Percentiles rank a stretch among this genome's conserved stretches.
Evolutionary conservation across 2,797 vertebrate genomes (phyloP).

Genomic region (Botia almorhae): DNA sequence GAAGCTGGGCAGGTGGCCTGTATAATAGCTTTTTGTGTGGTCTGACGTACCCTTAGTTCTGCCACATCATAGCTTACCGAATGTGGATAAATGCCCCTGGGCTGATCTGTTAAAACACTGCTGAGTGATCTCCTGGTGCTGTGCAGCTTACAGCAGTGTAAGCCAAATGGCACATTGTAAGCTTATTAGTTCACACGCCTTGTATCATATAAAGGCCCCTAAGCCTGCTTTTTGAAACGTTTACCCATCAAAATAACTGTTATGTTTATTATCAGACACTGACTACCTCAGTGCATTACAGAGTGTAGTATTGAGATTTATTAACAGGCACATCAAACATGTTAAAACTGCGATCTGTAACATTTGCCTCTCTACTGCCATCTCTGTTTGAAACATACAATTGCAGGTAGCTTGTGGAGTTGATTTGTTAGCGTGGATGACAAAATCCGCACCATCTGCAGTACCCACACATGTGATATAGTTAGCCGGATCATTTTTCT

Average conservation of each 20-base stretch:
- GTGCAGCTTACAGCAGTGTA: conserved; percentile 53
- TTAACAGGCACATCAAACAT: not conserved
- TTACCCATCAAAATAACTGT: conserved; percentile 55
- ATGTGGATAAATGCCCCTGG: conserved; percentile 46
- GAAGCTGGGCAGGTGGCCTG: not conserved
- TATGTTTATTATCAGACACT: conserved; percentile 53
- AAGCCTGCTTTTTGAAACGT: conserved; percentile 59
- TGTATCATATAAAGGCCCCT: conserved; percentile 49
- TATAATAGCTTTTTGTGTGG: conserved; percentile 35
- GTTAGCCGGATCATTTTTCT: no score
- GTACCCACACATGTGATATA: no score
- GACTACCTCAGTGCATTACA: conserved; percentile 25
- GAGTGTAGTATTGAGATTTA: conserved; percentile 6
- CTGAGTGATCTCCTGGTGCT: conserved; percentile 46
- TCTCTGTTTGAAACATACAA: not conserved
- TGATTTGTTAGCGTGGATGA: not conserved
- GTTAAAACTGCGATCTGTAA: no score
- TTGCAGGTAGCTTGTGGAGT: not conserved
- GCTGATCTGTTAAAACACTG: conserved; percentile 39
- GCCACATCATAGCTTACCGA: conserved; percentile 43
- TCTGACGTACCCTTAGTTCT: conserved; percentile 33
- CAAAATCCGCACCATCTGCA: no score
- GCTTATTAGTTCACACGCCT: conserved; percentile 58
- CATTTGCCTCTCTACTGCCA: no score
- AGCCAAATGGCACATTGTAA: conserved; percentile 50